A percentile compares a stretch with the other conserved stretches of the same genome.
These are phyloP conservation scores for Phylloscopus collybita DNA, from an alignment of 2,797 vertebrate species.

Conservation along the genomic window DNA sequence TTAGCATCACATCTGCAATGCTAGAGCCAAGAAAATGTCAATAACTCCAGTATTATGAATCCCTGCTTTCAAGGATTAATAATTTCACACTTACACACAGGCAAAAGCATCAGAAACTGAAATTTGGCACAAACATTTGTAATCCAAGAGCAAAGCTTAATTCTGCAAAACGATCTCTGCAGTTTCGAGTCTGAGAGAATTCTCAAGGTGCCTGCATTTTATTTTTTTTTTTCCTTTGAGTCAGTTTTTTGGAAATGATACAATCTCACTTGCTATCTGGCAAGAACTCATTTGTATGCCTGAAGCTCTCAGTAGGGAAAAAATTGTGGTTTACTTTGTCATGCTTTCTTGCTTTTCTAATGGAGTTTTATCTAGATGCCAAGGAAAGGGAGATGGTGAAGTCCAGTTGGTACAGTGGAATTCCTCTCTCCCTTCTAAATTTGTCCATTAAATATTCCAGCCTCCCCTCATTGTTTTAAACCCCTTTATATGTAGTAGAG, in stretches of 20 bases:
- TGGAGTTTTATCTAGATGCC: conserved; percentile 1
- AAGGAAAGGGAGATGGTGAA: background rate
- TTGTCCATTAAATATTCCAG: background rate
- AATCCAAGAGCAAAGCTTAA: conserved; percentile 9
- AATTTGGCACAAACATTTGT: conserved; percentile 18
- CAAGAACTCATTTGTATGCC: conserved; percentile 1
- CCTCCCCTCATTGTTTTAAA: background rate
- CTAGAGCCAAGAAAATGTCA: conserved; percentile 19
- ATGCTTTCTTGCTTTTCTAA: conserved; percentile 34
- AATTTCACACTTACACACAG: background rate
- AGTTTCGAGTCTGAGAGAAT: background rate
- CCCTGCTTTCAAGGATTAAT: conserved; percentile 31
- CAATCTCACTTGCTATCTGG: conserved; percentile 21
- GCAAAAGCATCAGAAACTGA: conserved; percentile 3
- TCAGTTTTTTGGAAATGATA: conserved; percentile 24
- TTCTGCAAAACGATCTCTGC: background rate
- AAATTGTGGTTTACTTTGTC: conserved; percentile 12
- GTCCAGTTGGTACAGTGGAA: background rate
- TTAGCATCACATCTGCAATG: conserved; percentile 33
- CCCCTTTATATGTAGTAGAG: background rate
- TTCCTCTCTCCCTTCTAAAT: background rate
- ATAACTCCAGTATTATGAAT: background rate
- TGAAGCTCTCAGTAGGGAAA: background rate
- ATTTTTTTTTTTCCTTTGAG: background rate
- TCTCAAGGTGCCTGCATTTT: conserved; percentile 4